Base-by-base conservation (phyloP, 2,888 invertebrate genomes). In the Drosophila basisetae region DNA sequence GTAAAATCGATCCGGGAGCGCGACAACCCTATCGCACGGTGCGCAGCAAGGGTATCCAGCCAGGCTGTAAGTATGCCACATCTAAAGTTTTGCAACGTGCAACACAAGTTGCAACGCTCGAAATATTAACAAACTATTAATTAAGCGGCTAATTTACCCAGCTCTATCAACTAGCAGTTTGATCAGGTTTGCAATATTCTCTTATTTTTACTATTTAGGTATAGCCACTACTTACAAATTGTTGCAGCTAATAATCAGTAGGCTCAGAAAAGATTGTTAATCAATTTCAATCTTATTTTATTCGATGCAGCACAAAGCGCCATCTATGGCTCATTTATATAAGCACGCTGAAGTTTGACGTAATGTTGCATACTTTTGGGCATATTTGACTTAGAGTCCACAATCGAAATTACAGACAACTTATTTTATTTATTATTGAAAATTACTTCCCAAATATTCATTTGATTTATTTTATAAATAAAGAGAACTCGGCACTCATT, bases 1-100 rank as follows among this genome's bases (percentile, higher is more conserved):
- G 97, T 84, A 97, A 97, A 94, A 95, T 97, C 92, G 95, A 96
- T 93, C 97, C 97, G 64, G 97, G 97, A 91, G 96, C 96, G 92
- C 95, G 97, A 93, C 96, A 97, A 91, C 97, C 97, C 62, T 97
- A 97, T 94, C 95, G 97, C 94, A 97, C 97, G 93, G 95, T 96
- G 93, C 96, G 95, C 93, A 95, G 96, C 94, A 96, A 96, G 94
- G 97, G 97, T 91, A 96, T 96, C 83, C 95, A 96, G 90, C 97
- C 97, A 87, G 97, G 97, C 94, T 97, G 97, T 97, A 95, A 97
- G 97, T 96, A 92, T 72, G 13, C 31, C n/a, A 16, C 3, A 31
- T 22, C 22, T 22, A 22, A 22, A 22, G 22, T 22, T 2, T 25
- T 47, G 16, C 16, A 16, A 25, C 9, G 47, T 47, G 47, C 25